Base-by-base conservation (phyloP, 2,888 invertebrate species). In the Belgica antarctica region DNA sequence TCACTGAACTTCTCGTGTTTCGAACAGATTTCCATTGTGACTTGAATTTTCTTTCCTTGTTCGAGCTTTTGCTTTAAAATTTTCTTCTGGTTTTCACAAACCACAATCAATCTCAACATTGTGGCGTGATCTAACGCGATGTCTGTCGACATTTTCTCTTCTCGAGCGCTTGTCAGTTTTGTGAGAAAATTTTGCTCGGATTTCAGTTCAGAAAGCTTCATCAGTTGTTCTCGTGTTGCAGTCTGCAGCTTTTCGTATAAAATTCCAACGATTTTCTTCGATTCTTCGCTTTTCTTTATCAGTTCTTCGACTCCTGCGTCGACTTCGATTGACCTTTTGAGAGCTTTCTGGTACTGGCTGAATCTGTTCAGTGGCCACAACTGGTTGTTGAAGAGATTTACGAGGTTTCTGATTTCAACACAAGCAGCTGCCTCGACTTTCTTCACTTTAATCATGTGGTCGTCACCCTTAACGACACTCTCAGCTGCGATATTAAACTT, bases 1-100 rank as follows among this genome's bases (percentile, higher is more conserved):
- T 52, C 52, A 17, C 17, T 52, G 22, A 25, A 15, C 25, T 59
- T 59, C n/a, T 59, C 59, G n/a, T 12, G 22, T 19, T 59, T 59
- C 12, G 19, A 24, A 27, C 59, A 59, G 8, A 59, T 24, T 25
- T 25, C 27, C 24, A 27, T 27, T 27, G 25, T 12, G 12, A 15
- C 12, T 4, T 22, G 1, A 25, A 25, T 59, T n/a, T 8, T 2
- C 12, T 59, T 25, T 4, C 8, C 5, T 12, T 59, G 12, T 2
- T 24, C n/a, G 7, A 59, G 25, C 27, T 59, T 59, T 3, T 4
- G 8, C 27, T 59, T 27, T 1, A 59, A 15, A 24, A n/a, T 25
- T 59, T 27, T 24, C 27, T 59, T 59, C 1, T 4, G 12, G 12
- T 24, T 7, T 5, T 59, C 59, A 27, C 27, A 27, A 59, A 59